Percentiles rank a stretch among this genome's conserved stretches.
Evolutionary conservation across 2,797 vertebrate genomes (phyloP).

Genomic region (Darevskia nairensis): DNA sequence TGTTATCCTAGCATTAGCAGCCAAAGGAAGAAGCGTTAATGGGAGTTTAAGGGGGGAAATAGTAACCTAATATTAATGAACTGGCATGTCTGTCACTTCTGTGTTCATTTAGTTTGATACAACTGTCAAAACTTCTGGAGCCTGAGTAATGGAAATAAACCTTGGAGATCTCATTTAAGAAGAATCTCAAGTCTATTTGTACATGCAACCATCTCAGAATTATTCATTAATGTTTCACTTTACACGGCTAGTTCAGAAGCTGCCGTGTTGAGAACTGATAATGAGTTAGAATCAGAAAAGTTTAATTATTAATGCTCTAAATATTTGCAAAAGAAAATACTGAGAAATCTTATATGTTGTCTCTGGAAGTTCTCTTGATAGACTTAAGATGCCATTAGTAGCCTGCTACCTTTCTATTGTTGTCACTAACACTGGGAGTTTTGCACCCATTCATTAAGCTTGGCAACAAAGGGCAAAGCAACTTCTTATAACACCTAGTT

Average conservation of each 20-base stretch:
- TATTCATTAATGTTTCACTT: background rate
- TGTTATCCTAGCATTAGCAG: constrained; percentile 80
- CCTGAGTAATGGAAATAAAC: constrained; percentile 72
- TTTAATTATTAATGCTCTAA: background rate
- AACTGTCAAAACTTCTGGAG: constrained; percentile 79
- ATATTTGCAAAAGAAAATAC: constrained; percentile 6
- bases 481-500: background rate
- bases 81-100: constrained; percentile 75
- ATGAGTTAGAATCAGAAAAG: background rate
- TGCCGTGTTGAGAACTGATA: constrained; percentile 13
- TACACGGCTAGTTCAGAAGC: background rate
- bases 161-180: constrained; percentile 58
- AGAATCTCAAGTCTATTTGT: constrained; percentile 45
- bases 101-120: constrained; percentile 75
- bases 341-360: constrained; percentile 1
- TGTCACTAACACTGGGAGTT: background rate
- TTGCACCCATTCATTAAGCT: background rate
- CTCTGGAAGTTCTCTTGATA: constrained; percentile 12
- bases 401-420: background rate
- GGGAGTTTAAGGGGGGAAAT: constrained; percentile 73
- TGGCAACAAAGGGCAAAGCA: background rate
- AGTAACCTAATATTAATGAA: constrained; percentile 81
- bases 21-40: constrained; percentile 77
- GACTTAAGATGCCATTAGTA: background rate
- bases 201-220: constrained; percentile 10